A percentile compares a stretch with the other conserved stretches of the same genome.
These are phyloP conservation scores for Heliconius cydno DNA, from an alignment of 2,888 invertebrate genomes.

Conservation along the genomic window DNA sequence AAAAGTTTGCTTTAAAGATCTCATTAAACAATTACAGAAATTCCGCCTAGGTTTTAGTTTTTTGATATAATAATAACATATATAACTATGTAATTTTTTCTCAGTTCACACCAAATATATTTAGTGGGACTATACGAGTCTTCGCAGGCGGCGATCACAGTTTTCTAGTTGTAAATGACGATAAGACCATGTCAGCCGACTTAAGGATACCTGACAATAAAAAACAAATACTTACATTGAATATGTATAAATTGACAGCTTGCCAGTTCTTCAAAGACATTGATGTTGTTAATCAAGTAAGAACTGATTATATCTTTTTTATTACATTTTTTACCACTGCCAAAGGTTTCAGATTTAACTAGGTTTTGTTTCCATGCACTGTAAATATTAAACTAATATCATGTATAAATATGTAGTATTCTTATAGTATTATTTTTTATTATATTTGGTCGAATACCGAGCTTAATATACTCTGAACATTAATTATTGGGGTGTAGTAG, in stretches of 20 bases:
- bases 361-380: background rate
- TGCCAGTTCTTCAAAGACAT: slow-evolving; percentile 85
- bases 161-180: slow-evolving; percentile 86
- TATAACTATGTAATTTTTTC: slow-evolving; percentile 45
- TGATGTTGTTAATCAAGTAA: slow-evolving; percentile 86
- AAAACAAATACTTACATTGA: slow-evolving; percentile 87
- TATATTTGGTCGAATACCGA: too few relatives aligned
- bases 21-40: background rate
- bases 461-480: too few relatives aligned
- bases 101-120: slow-evolving; percentile 68
- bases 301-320: background rate
- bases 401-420: too few relatives aligned
- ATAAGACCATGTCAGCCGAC: slow-evolving; percentile 82
- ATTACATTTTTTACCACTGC: background rate
- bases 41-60: background rate
- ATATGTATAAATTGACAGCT: slow-evolving; percentile 81
- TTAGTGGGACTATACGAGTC: slow-evolving; percentile 83
- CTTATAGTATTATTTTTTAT: too few relatives aligned
- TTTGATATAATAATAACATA: background rate
- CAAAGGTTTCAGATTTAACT: background rate
- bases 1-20: background rate
- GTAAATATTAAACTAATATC: background rate
- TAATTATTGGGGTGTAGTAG: too few relatives aligned
- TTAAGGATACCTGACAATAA: slow-evolving; percentile 82
- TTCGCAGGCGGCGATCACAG: slow-evolving; percentile 95